Evolutionary conservation across 2,888 invertebrate genomes (phyloP).

Genomic region (Nudaria mundana): DNA sequence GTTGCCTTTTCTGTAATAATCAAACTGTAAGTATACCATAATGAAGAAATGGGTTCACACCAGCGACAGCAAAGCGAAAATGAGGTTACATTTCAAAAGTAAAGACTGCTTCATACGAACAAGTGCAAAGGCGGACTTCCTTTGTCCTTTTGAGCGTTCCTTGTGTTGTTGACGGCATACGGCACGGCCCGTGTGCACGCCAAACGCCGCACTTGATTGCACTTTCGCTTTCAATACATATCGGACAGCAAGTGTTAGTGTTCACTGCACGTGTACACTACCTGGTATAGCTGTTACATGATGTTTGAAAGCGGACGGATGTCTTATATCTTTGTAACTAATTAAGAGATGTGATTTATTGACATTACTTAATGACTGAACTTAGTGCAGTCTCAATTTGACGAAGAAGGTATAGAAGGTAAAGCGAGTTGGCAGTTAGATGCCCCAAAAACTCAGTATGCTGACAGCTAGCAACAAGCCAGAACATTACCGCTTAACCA

Average conservation of each 20-base stretch:
- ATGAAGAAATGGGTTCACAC: no score
- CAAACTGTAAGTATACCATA: no score
- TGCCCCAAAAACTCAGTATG: no score
- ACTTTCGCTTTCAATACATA: slow-evolving; percentile 67
- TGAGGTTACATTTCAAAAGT: slow-evolving; percentile 24
- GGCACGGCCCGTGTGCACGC: slow-evolving; percentile 24
- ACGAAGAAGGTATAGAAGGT: no score
- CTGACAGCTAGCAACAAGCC: no score
- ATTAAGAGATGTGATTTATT: no score
- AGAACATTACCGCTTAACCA: no score
- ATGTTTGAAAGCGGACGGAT: slow-evolving; percentile 7
- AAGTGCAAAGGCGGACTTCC: slow-evolving; percentile 41
- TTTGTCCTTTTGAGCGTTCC: slow-evolving; percentile 48
- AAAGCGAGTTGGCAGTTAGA: no score
- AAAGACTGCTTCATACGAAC: slow-evolving; percentile 18
- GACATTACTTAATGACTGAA: no score
- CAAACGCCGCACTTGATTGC: slow-evolving; percentile 50
- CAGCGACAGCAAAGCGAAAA: slow-evolving; percentile 1
- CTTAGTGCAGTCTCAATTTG: no score
- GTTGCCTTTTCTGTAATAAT: no score
- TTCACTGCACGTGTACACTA: slow-evolving; percentile 18
- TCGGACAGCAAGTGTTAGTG: slow-evolving; percentile 35
- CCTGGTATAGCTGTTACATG: slow-evolving; percentile 13
- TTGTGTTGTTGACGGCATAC: slow-evolving; percentile 27
- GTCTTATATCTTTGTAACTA: slow-evolving; percentile 4